Evolutionary conservation across 2,113 vertebrate species (phyloP).

Genomic region (Saimiri boliviensis): DNA sequence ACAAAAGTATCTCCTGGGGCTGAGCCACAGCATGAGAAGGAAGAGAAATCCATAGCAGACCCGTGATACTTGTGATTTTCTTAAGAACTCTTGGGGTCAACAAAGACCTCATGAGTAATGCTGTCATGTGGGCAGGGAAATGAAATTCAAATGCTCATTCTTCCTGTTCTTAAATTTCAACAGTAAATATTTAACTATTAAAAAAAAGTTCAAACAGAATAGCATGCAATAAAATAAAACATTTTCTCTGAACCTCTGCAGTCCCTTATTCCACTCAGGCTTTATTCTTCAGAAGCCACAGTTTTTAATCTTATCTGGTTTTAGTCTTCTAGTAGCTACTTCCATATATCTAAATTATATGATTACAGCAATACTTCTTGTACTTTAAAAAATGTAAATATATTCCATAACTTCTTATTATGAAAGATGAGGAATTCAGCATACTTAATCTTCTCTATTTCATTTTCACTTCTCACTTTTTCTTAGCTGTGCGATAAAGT

Average conservation of each 20-base stretch:
- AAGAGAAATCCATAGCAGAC: background rate
- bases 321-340: background rate
- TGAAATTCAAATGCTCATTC: background rate
- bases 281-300: background rate
- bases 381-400: background rate
- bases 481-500: background rate
- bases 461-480: background rate
- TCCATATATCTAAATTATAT: background rate
- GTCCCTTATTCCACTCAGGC: background rate
- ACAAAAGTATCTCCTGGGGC: background rate
- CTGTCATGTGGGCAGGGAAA: background rate
- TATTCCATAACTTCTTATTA: background rate
- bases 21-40: background rate
- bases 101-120: background rate
- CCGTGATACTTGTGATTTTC: background rate
- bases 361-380: background rate
- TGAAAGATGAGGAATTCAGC: background rate
- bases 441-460: background rate
- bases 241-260: background rate
- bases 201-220: background rate
- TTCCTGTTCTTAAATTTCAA: background rate
- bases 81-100: background rate
- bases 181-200: background rate
- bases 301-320: background rate
- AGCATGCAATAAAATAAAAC: background rate